Evolutionary conservation across 2,888 invertebrate genomes (phyloP).

Genomic region (Tipula unca): DNA sequence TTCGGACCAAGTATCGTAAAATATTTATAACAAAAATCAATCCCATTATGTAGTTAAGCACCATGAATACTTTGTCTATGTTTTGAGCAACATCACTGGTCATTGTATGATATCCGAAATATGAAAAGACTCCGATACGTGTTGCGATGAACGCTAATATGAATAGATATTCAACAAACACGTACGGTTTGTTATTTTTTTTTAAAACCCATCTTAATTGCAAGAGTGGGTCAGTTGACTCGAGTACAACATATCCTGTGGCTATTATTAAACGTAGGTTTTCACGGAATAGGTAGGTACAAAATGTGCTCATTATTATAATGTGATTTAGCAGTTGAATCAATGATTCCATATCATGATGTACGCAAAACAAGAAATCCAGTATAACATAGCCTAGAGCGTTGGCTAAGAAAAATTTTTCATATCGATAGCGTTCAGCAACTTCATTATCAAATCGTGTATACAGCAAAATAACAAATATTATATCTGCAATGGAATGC

Average conservation of each 20-base stretch:
- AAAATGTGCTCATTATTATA: neutral
- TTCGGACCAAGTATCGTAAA: neutral
- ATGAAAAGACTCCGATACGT: neutral
- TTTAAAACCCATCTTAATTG: conserved; percentile 49
- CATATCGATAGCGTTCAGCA: neutral
- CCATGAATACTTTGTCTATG: neutral
- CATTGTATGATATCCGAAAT: neutral
- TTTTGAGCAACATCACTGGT: neutral
- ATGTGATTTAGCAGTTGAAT: conserved; percentile 16
- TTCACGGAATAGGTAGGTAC: neutral
- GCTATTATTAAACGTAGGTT: conserved; percentile 23
- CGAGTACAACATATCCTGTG: conserved; percentile 46
- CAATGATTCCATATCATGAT: neutral
- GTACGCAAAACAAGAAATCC: neutral
- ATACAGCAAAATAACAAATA: neutral
- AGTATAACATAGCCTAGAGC: neutral
- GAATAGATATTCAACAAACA: neutral
- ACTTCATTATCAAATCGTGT: neutral
- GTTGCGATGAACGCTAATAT: neutral
- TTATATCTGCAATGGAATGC: neutral
- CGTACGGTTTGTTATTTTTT: neutral
- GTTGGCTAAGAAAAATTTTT: neutral
- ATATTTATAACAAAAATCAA: neutral
- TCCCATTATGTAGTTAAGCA: neutral
- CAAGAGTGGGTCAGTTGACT: conserved; percentile 53